Evolutionary conservation across 2,113 vertebrate species (phyloP).

Genomic region (Callospermophilus lateralis): DNA sequence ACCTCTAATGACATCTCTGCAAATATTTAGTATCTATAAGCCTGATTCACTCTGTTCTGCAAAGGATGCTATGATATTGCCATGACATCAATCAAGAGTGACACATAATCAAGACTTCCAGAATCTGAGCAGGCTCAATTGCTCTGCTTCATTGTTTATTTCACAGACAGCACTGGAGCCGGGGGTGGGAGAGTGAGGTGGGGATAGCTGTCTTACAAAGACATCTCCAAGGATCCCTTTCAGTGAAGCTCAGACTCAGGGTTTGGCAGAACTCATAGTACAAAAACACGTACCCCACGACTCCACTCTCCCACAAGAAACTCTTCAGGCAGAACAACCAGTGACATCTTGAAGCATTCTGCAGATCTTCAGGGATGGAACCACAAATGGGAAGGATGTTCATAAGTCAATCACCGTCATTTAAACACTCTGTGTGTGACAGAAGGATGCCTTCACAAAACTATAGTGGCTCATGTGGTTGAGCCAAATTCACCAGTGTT

Average conservation of each 20-base stretch:
- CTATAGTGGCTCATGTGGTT: neutral
- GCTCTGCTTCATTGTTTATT: constrained; percentile 26
- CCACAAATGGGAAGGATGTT: neutral
- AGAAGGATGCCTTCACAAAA: neutral
- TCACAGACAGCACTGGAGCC: neutral
- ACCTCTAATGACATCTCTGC: constrained; percentile 48
- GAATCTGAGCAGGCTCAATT: neutral
- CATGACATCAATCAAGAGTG: constrained; percentile 58
- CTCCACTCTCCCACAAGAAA: neutral
- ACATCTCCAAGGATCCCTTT: neutral
- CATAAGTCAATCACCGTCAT: neutral
- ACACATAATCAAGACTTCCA: neutral
- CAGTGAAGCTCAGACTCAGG: neutral
- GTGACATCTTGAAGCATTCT: constrained; percentile 49
- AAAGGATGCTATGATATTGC: neutral
- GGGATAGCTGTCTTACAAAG: neutral
- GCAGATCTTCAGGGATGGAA: neutral
- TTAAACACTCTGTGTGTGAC: neutral
- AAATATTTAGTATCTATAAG: constrained; percentile 26
- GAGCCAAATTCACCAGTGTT: neutral
- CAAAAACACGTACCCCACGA: neutral
- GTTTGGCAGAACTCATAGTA: neutral
- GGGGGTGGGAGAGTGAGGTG: neutral
- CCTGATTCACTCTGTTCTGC: neutral
- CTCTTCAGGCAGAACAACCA: neutral